Base-by-base conservation (phyloP, 2,888 invertebrate genomes). In the Apotomis betuletana region DNA sequence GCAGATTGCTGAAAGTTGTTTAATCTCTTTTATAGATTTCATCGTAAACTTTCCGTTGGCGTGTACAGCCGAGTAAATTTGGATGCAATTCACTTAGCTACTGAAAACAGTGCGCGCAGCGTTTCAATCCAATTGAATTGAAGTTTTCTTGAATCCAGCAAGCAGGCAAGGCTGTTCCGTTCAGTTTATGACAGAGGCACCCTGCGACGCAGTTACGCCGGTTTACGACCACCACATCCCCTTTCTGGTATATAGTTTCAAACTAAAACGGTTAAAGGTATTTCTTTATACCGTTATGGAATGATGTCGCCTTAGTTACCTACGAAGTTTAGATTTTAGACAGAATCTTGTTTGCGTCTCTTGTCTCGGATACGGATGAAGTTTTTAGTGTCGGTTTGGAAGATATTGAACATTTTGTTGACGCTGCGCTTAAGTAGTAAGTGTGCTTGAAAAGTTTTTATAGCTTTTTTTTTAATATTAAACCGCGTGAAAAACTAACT, bases 161-260 rank as follows among this genome's bases (percentile, higher is more conserved):
- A 80, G 80, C 78, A 79, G 79, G 76, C 71, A 77, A 81, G 82
- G 46, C 58, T 41, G 41, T 41, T 83, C 81, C 81, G 80, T 83
- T 82, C 80, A 78, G 81, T 90, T 92, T 92, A 92, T 86, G 87
- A 81, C 85, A 78, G 79, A 75, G 80, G 83, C 89, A 89, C 86
- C 87, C 87, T 83, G 88, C 79, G 85, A 83, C 75, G 74, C 74
- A 78, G 82, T 85, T 84, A 86, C 86, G 80, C 78, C 80, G 80
- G 80, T 92, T 92, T 92, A 91, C 88, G 91, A 90, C 75, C 83
- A 77, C 80, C 80, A 79, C 87, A 87, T 86, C 86, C 85, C 85
- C 82, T 83, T 83, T 81, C 82, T 77, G 79, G 82, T 83, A 83
- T 85, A 87, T 87, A 84, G 87, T 87, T 87, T 79, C 82, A 82